Conservation (phyloP, 2,888 invertebrate species). For the Xylocampa areola region DNA sequence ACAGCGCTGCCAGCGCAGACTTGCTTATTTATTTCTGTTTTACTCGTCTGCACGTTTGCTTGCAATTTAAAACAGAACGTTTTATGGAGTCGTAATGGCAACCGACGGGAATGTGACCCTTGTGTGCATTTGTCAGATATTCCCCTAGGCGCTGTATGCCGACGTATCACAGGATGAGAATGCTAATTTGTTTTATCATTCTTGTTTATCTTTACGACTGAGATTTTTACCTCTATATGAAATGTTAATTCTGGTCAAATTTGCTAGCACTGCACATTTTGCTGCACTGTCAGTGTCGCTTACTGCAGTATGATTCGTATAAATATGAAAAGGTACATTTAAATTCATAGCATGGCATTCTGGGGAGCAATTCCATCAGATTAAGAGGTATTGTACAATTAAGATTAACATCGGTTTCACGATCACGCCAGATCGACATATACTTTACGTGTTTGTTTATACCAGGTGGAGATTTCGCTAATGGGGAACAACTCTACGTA, state of each 20-base stretch:
- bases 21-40: constrained; percentile 84
- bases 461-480: constrained; percentile 32
- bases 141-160: constrained; percentile 44
- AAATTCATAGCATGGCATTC: constrained; percentile 50
- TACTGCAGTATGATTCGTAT: constrained; percentile 19
- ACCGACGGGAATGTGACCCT: constrained; percentile 68
- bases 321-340: constrained; percentile 41
- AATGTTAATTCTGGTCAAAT: constrained; percentile 30
- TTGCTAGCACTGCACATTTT: constrained; percentile 31
- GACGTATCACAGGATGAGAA: constrained; percentile 49
- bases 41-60: constrained; percentile 81
- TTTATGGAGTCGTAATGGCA: constrained; percentile 78
- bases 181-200: constrained; percentile 59
- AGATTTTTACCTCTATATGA: constrained; percentile 47
- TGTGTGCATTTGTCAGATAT: constrained; percentile 61
- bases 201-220: constrained; percentile 62
- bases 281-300: constrained; percentile 23
- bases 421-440: constrained; percentile 45
- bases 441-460: constrained; percentile 37
- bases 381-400: constrained; percentile 55
- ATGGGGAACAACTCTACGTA: constrained; percentile 31
- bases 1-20: constrained; percentile 77
- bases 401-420: constrained; percentile 56
- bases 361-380: constrained; percentile 50
- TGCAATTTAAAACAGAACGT: constrained; percentile 80